These are phyloP conservation scores for Sarcophaga peregrina DNA, from an alignment of 1,140 invertebrate genomes.

Conservation along the genomic window DNA sequence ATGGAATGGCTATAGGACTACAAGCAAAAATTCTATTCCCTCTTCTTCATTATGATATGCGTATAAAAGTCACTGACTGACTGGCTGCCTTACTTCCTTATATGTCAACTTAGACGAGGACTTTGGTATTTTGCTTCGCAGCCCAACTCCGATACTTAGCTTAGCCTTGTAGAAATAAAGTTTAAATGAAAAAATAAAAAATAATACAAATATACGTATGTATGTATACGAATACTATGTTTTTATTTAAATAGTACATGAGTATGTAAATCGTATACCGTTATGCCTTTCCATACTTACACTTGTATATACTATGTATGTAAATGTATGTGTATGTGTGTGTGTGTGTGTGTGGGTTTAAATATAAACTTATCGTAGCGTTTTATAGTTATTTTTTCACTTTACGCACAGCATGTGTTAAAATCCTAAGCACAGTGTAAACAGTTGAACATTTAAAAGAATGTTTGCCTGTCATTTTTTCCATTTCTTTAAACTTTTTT, in stretches of 20 bases:
- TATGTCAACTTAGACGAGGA: not conserved
- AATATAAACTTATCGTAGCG: conserved; percentile 4
- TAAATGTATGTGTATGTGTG: too few relatives aligned
- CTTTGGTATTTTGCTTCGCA: too few relatives aligned
- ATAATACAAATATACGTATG: too few relatives aligned
- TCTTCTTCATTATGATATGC: not conserved
- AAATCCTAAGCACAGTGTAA: not conserved
- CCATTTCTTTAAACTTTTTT: too few relatives aligned
- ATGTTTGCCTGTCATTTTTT: not conserved
- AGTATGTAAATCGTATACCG: too few relatives aligned
- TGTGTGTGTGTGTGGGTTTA: not conserved
- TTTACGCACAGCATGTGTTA: conserved; percentile 3
- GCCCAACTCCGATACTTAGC: not conserved
- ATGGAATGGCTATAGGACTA: not conserved
- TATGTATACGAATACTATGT: too few relatives aligned
- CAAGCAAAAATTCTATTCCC: not conserved
- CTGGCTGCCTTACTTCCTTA: not conserved
- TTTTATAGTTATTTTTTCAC: conserved; percentile 20
- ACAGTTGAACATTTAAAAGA: not conserved
- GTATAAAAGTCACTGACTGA: not conserved
- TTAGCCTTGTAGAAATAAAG: not conserved
- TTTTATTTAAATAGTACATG: too few relatives aligned
- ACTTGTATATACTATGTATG: too few relatives aligned
- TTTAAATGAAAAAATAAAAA: not conserved
- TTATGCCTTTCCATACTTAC: too few relatives aligned